These are phyloP conservation scores for Melanophora roralis DNA, from an alignment of 2,888 invertebrate species.

Conservation along the genomic window DNA sequence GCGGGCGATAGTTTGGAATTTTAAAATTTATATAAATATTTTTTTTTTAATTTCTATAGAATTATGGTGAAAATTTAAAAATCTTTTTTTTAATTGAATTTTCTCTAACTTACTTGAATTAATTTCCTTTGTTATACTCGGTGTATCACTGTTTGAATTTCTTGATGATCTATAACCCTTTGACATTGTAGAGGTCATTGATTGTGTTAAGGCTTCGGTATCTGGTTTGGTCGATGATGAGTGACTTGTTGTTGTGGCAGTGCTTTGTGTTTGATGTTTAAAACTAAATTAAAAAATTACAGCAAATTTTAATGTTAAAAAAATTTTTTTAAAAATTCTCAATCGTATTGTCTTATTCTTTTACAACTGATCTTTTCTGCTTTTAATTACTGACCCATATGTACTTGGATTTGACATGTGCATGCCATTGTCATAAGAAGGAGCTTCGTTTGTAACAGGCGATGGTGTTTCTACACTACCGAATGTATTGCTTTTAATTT, in stretches of 20 bases:
- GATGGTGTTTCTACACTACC: constrained; percentile 77
- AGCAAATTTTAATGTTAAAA: neutral
- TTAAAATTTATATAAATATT: too few species aligned
- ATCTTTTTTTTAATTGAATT: too few species aligned
- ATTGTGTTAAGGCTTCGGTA: constrained; percentile 71
- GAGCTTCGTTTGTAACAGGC: constrained; percentile 75
- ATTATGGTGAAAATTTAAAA: too few species aligned
- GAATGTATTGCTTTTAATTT: constrained; percentile 75
- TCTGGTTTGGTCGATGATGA: constrained; percentile 72
- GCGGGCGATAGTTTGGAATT: too few species aligned
- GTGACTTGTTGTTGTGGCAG: constrained; percentile 72
- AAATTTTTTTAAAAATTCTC: neutral
- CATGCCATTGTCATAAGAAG: constrained; percentile 70
- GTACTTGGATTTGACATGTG: constrained; percentile 76
- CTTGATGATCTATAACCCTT: constrained; percentile 74
- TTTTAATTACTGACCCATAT: constrained; percentile 72
- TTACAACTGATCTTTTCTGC: too few species aligned
- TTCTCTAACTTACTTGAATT: constrained; percentile 76
- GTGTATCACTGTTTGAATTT: constrained; percentile 69
- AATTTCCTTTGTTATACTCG: constrained; percentile 78
- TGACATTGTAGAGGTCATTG: constrained; percentile 74
- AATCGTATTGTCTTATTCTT: neutral
- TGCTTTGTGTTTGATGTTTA: constrained; percentile 76
- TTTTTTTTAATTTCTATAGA: too few species aligned
- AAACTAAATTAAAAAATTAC: constrained; percentile 66